Conservation (phyloP, 2,797 vertebrate genomes). For the Pygocentrus nattereri region DNA sequence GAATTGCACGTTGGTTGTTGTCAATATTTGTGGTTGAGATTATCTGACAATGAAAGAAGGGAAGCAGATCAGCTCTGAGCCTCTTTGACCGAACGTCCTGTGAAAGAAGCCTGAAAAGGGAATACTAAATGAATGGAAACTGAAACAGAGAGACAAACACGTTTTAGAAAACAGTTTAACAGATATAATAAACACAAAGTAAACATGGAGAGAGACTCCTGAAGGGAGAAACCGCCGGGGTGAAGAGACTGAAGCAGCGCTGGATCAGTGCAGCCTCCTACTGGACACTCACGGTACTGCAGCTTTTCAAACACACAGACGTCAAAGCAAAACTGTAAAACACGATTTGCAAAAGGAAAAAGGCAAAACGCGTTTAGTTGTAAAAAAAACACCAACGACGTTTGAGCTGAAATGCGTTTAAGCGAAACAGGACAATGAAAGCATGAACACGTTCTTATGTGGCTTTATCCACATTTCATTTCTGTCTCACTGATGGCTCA, state of each 20-base stretch:
- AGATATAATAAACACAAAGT: background rate
- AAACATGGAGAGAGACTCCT: conserved; percentile 12
- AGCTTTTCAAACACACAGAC: background rate
- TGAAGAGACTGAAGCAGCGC: background rate
- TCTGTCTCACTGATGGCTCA: background rate
- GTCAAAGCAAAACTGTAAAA: background rate
- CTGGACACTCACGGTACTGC: conserved; percentile 72
- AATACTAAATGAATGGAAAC: background rate
- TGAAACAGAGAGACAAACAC: background rate
- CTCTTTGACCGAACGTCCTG: background rate
- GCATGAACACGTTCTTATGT: too few relatives aligned
- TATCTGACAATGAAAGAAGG: too few relatives aligned
- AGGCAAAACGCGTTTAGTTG: background rate
- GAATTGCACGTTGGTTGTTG: background rate
- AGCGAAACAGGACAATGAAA: background rate
- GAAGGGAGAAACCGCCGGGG: conserved; percentile 33
- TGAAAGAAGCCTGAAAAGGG: background rate
- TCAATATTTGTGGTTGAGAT: background rate
- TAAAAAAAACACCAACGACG: background rate
- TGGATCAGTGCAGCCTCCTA: conserved; percentile 92
- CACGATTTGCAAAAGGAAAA: background rate
- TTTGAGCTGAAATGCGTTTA: background rate
- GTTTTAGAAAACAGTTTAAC: background rate
- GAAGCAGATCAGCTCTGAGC: background rate
- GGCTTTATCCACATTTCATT: background rate